Base-by-base conservation (phyloP, 2,113 vertebrate genomes). In the Pyxicephalus adspersus region DNA sequence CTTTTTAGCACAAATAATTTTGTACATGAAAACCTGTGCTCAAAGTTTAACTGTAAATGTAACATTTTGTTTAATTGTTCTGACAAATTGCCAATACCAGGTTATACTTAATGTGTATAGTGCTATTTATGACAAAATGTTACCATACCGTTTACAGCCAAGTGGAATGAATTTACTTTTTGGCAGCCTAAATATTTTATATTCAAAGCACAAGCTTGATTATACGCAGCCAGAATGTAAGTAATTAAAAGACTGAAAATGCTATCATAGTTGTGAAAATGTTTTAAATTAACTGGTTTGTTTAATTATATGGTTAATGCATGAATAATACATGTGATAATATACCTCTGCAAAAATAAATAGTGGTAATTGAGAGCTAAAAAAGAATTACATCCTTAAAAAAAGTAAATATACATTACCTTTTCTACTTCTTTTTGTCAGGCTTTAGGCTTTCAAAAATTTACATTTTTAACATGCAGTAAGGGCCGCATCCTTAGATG, bases 101-200 rank as follows among this genome's bases (percentile, higher is more conserved):
- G 61, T 75, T 61, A 60, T 75, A 19, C 55, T 50, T 61, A 75
- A 75, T 61, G 55, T 75, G 34, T 22, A 75, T 73, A 73, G 31
- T 73, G 28, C 22, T 73, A 29, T 57, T 61, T 75, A 26, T 75
- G 72, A 75, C 72, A 75, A 75, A 75, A 75, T 61, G 57, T 75
- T 75, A 61, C n/a, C 72, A 61, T 74, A 75, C 57, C 61, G 57
- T 75, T 75, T 75, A 55, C 72, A 75, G 25, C 72, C 72, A 75
- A 75, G 31, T 26, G 31, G 15, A 75, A 75, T 50, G 31, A 75
- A 61, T 75, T 75, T 61, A 61, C 16, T 45, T 60, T 60, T 58
- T 61, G 57, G 72, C 57, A 75, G 72, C 3, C 61, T 61, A 60
- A 61, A 75, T 57, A 75, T 75, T 75, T 61, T 22, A 75, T 60